Base-by-base conservation (phyloP, 1,140 invertebrate species). In the Drosophila melanica region DNA sequence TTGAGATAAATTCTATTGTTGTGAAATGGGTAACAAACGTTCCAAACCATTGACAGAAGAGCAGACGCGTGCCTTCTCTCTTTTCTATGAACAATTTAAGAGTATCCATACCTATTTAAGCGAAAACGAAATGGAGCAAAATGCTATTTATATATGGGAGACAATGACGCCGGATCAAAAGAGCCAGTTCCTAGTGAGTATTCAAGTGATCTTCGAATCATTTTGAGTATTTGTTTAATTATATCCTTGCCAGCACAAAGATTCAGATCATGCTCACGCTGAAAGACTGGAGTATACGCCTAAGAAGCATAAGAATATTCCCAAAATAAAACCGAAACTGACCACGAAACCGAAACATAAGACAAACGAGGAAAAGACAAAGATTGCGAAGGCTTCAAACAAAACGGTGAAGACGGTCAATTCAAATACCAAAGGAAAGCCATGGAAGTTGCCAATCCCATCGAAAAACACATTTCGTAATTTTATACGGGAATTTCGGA, bases 181-280 rank as follows among this genome's bases (percentile, higher is more conserved):
- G 50, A 51, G 30, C 50, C 27, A 51, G 16, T 51, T 51, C 10
- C n/a, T 35, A 4, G 50, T 51, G 27, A 51, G 50, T 51, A 51
- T 14, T 6, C 20, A 27, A n/a, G 10, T 45, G 16, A 9, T 12
- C 5, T n/a, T 7, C 4, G 1, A 2, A 48, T 48, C 3, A n/a
- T 20, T 20, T 3, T 48, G 7, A 1, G 5, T 35, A 4, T 27
- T 33, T 12, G 12, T n/a, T 0, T 4, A 41, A 41, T n/a, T n/a
- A 5, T n/a, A 2, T 41, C 11, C 11, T 51, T 10, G n/a, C 30
- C n/a, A 51, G 27, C 5, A 16, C 16, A 16, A 10, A 0, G 5
- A 35, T 1, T 2, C 27, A 30, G 9, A 14, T 51, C 50, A 7
- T 51, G 30, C 30, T 3, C 18, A 18, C 18, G 2, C 2, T 18